A percentile compares a stretch with the other conserved stretches of the same genome.
Conservation (phyloP, 2,888 invertebrate genomes). For the Drepanosiphum platanoidis region DNA sequence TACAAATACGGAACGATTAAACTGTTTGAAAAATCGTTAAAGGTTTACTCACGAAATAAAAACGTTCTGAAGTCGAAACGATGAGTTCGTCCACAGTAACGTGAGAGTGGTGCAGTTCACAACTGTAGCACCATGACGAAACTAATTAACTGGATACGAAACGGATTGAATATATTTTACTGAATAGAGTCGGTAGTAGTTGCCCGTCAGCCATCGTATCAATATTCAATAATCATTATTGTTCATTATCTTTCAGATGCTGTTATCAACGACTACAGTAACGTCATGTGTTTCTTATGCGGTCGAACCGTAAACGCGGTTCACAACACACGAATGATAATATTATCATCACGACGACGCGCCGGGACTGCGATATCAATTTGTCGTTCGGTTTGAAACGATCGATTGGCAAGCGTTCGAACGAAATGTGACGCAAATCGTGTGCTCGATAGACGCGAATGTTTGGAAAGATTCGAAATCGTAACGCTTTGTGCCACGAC, state of each 20-base stretch:
- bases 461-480: too few species aligned
- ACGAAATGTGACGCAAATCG: too few species aligned
- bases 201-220: not conserved
- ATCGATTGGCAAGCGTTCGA: too few species aligned
- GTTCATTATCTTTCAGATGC: not conserved
- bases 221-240: conserved; percentile 44
- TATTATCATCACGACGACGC: not conserved
- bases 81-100: not conserved
- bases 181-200: not conserved
- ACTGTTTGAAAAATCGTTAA: not conserved
- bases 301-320: not conserved
- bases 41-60: conserved; percentile 26
- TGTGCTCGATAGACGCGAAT: too few species aligned
- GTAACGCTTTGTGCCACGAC: too few species aligned
- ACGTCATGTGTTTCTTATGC: conserved; percentile 19
- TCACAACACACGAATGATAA: not conserved
- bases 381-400: not conserved
- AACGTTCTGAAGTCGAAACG: not conserved
- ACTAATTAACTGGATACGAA: not conserved
- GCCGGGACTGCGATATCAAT: not conserved
- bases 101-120: not conserved
- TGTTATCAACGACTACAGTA: conserved; percentile 17
- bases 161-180: not conserved
- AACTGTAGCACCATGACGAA: conserved; percentile 30
- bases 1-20: not conserved